A percentile compares a stretch with the other conserved stretches of the same genome.
phyloP scores from a whole-genome alignment of 2,888 invertebrate genomes.

The Cryptus armator region DNA sequence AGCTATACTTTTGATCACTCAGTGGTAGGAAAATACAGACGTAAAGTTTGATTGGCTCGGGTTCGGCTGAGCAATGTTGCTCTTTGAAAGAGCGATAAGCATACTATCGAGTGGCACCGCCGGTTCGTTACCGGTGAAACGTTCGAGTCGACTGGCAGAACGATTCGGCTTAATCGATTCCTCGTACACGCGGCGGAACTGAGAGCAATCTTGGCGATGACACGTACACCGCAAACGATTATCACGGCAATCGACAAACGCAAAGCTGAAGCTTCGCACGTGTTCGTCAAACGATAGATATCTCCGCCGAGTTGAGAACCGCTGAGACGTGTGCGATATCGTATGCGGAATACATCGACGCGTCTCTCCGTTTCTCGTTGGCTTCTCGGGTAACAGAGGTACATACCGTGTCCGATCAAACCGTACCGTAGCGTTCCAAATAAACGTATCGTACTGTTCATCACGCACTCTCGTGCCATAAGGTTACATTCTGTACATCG shows the following conservation, averaged over 20 bases:
- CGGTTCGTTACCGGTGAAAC: constrained; percentile 3
- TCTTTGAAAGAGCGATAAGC: constrained; percentile 1
- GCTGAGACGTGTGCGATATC: constrained; percentile 64
- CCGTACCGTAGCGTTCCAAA: constrained; percentile 27
- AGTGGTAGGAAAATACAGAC: too few relatives aligned
- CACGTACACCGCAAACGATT: constrained; percentile 1
- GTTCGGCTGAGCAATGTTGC: neutral
- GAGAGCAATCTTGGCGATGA: neutral
- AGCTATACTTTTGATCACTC: too few relatives aligned
- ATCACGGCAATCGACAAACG: neutral
- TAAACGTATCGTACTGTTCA: constrained; percentile 15
- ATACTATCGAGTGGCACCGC: neutral
- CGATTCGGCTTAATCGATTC: constrained; percentile 8
- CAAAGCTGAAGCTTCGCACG: neutral
- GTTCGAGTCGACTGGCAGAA: neutral
- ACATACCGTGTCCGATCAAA: constrained; percentile 37
- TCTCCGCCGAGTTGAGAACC: constrained; percentile 65
- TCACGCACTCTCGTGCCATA: neutral
- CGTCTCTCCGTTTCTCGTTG: constrained; percentile 34
- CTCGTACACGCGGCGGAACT: neutral
- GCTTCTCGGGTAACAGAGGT: constrained; percentile 27
- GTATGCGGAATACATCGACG: constrained; percentile 69
- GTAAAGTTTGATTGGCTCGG: neutral
- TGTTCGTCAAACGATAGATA: neutral
- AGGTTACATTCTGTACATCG: neutral